Conservation (phyloP, 2,888 invertebrate genomes). For the Ophraella communa region DNA sequence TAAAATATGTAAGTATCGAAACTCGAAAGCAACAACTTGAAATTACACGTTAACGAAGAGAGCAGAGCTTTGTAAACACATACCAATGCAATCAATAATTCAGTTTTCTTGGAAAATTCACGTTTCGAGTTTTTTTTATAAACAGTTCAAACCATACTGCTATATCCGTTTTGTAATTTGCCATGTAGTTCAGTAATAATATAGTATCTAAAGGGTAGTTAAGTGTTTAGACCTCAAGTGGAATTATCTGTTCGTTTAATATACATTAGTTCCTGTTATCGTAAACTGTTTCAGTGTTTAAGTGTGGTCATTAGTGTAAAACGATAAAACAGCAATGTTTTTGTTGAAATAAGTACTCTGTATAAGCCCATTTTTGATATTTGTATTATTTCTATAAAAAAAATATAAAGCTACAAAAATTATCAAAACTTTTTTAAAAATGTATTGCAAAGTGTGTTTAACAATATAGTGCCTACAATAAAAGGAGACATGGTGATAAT, state of each 20-base stretch:
- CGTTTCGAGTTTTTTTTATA: conserved; percentile 27
- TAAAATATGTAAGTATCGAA: conserved; percentile 32
- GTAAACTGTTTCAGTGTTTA: no score
- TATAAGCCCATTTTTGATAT: no score
- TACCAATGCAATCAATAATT: conserved; percentile 35
- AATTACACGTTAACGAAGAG: conserved; percentile 33
- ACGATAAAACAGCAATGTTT: not conserved
- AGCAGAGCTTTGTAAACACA: conserved; percentile 36
- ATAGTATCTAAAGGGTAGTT: conserved; percentile 17
- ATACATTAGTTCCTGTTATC: conserved; percentile 27
- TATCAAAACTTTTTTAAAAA: no score
- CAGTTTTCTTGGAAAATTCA: conserved; percentile 33
- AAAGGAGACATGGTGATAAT: no score
- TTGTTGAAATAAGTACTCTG: no score
- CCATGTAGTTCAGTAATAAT: conserved; percentile 29
- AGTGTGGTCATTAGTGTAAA: not conserved
- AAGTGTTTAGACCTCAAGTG: conserved; percentile 25
- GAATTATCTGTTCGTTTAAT: conserved; percentile 28
- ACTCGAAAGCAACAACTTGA: conserved; percentile 31
- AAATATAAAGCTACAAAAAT: no score
- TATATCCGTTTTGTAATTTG: conserved; percentile 29
- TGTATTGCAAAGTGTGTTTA: no score
- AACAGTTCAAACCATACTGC: conserved; percentile 8
- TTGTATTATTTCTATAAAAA: no score
- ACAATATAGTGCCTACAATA: no score